Evolutionary conservation across 2,113 vertebrate species (phyloP).

Genomic region (Zosterops hypoxanthus): DNA sequence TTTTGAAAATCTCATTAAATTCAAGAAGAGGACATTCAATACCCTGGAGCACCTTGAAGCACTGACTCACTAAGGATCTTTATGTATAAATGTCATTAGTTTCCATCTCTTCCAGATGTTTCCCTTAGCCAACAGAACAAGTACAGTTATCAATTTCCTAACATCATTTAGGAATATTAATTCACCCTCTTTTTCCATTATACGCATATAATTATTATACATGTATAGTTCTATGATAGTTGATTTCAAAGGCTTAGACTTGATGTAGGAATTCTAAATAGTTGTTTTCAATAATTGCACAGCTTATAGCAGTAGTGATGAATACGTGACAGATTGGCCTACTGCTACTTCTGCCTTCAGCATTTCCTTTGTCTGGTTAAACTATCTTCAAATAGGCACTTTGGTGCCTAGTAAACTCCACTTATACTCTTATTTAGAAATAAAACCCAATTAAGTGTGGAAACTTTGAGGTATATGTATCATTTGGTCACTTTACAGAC

Average conservation of each 20-base stretch:
- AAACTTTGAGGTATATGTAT: background rate
- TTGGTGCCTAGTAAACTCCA: background rate
- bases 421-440: background rate
- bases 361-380: background rate
- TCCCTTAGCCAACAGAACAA: background rate
- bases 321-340: background rate
- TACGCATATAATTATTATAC: background rate
- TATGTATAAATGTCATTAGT: background rate
- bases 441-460: background rate
- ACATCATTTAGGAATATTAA: background rate
- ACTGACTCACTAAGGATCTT: background rate
- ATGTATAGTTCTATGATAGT: background rate
- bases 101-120: background rate
- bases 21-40: background rate
- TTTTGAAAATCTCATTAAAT: conserved; percentile 10
- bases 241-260: background rate
- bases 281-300: background rate
- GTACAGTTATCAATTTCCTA: background rate
- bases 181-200: background rate
- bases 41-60: background rate
- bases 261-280: background rate
- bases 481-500: background rate
- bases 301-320: background rate
- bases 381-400: background rate
- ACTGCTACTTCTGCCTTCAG: background rate